Conservation (phyloP, 2,113 vertebrate species). For the Pterocles orientalis region DNA sequence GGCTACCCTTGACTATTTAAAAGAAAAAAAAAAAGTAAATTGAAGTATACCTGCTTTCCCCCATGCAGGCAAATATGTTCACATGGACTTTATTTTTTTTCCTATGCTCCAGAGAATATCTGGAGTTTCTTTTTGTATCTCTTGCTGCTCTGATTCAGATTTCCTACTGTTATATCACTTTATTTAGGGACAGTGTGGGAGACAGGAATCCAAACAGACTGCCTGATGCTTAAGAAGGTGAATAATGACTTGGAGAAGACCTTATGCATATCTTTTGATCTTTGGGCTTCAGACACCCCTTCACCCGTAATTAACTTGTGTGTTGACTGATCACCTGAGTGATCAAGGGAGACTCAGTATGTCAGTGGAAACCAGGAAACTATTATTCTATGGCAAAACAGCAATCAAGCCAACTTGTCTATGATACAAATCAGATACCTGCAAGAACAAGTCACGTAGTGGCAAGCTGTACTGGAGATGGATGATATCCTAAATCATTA, state of each 20-base stretch:
- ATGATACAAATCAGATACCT: conserved; percentile 64
- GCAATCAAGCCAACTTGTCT: conserved; percentile 33
- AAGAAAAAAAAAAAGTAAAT: background rate
- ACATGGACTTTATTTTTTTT: rapidly evolving
- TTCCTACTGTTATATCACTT: background rate
- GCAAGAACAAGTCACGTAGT: conserved; percentile 38
- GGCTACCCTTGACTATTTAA: background rate
- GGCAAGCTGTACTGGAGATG: conserved; percentile 44
- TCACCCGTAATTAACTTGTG: conserved; percentile 59
- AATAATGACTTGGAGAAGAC: conserved; percentile 60
- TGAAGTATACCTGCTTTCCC: background rate
- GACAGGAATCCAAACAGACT: conserved; percentile 1
- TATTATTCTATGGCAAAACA: conserved; percentile 52
- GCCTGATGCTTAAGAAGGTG: conserved; percentile 39
- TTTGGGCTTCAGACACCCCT: conserved; percentile 44
- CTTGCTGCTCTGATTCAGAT: background rate
- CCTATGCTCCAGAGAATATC: background rate
- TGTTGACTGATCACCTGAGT: conserved; percentile 61
- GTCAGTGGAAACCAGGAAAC: conserved; percentile 50
- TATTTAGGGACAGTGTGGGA: background rate
- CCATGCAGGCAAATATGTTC: rapidly evolving
- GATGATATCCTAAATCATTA: conserved; percentile 67
- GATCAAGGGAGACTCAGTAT: conserved; percentile 49
- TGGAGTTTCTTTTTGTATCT: background rate
- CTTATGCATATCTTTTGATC: conserved; percentile 45